phyloP scores from a whole-genome alignment of 37 sponge, comb jelly and placozoan genomes.

The Theonella swinhoei region DNA sequence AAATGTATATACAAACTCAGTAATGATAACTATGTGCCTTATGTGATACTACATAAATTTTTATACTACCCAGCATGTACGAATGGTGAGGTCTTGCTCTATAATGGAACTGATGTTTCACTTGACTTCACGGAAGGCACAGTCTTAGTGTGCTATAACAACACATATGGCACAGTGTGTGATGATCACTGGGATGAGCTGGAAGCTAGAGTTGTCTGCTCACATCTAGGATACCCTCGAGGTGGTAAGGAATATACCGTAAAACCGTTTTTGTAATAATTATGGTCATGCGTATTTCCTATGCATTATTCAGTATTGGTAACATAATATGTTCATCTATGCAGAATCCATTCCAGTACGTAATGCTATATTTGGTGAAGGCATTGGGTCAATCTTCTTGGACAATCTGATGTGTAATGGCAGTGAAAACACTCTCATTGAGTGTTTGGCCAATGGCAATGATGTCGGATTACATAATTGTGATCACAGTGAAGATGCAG shows the following conservation, averaged over 20 bases:
- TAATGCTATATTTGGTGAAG: too few relatives aligned
- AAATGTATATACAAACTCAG: too few relatives aligned
- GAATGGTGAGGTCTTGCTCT: not conserved
- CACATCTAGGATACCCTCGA: not conserved
- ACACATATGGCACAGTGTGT: not conserved
- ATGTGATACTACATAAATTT: too few relatives aligned
- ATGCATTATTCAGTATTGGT: too few relatives aligned
- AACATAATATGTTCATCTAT: too few relatives aligned
- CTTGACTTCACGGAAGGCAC: not conserved
- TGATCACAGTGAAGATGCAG: slow-evolving; percentile 30
- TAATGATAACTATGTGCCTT: too few relatives aligned
- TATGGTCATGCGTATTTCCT: too few relatives aligned
- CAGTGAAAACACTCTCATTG: slow-evolving; percentile 30
- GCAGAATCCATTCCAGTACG: too few relatives aligned
- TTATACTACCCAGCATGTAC: not conserved
- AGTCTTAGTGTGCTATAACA: not conserved
- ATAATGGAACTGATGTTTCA: not conserved
- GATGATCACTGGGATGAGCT: not conserved
- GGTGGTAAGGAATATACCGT: too few relatives aligned
- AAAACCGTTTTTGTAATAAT: too few relatives aligned
- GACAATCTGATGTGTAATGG: slow-evolving; percentile 57
- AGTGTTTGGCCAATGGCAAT: too few relatives aligned
- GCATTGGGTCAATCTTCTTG: slow-evolving; percentile 33
- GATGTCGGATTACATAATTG: too few relatives aligned
- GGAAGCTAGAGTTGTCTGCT: not conserved